Evolutionary conservation across 2,888 invertebrate species (phyloP).

Genomic region (Noctua comes): DNA sequence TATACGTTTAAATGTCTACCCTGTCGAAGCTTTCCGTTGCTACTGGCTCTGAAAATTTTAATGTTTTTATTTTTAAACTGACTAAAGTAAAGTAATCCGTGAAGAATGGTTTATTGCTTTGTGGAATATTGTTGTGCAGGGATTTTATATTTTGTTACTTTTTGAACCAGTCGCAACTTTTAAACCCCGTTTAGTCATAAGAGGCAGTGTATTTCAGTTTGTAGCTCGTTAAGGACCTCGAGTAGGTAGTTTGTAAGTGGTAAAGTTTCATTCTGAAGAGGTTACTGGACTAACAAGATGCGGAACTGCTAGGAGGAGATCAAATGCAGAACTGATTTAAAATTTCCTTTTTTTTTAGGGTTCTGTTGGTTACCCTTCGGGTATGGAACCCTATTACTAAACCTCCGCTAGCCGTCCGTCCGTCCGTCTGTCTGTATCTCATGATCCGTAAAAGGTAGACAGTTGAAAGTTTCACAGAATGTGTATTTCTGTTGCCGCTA

Average conservation of each 20-base stretch:
- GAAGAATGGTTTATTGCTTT: constrained; percentile 21
- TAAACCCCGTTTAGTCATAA: not conserved
- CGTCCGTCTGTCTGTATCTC: too few relatives aligned
- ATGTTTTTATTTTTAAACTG: constrained; percentile 6
- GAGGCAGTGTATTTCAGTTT: not conserved
- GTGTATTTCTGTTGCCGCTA: too few relatives aligned
- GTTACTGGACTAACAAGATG: not conserved
- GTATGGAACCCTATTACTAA: too few relatives aligned
- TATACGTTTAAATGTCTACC: constrained; percentile 20
- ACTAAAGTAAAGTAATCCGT: not conserved
- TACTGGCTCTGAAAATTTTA: constrained; percentile 7
- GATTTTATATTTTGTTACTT: constrained; percentile 10
- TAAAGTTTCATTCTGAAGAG: not conserved
- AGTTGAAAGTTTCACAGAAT: too few relatives aligned
- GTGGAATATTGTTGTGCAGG: constrained; percentile 1
- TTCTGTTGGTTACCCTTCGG: too few relatives aligned
- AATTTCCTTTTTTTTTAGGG: too few relatives aligned
- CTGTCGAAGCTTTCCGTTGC: constrained; percentile 21
- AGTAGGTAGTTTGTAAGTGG: not conserved
- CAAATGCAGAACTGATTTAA: not conserved
- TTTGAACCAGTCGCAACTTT: not conserved
- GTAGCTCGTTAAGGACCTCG: not conserved
- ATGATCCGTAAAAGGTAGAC: too few relatives aligned
- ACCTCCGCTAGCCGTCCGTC: too few relatives aligned
- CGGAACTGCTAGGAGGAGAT: not conserved